Conservation (phyloP, 2,888 invertebrate species). For the Zele albiditarsus region DNA sequence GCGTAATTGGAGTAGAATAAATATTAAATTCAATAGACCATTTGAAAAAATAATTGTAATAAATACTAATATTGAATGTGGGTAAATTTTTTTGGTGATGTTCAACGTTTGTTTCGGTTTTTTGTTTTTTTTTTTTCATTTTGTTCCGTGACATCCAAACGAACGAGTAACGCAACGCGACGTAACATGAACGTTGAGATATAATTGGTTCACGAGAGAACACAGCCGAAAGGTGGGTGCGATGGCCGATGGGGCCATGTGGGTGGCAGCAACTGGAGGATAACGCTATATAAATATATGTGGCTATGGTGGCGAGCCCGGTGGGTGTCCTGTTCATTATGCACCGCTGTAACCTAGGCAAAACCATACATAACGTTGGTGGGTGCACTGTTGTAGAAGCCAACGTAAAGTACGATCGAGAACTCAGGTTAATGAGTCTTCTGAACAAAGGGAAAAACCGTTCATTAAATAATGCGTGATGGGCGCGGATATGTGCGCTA, state of each 20-base stretch:
- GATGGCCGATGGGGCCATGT: conserved; percentile 44
- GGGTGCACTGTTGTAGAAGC: conserved; percentile 60
- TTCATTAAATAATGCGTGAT: conserved; percentile 70
- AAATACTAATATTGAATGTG: background rate
- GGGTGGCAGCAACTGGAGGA: conserved; percentile 45
- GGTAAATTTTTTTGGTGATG: background rate
- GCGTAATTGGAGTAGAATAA: background rate
- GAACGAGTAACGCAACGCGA: conserved; percentile 64
- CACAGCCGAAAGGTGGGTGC: conserved; percentile 35
- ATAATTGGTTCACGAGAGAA: conserved; percentile 66
- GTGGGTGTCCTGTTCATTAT: conserved; percentile 69
- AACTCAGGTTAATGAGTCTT: conserved; percentile 68
- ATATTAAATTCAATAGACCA: background rate
- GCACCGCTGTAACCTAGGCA: conserved; percentile 64
- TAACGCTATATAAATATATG: conserved; percentile 16
- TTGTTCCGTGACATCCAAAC: conserved; percentile 47
- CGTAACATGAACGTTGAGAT: conserved; percentile 68
- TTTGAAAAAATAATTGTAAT: background rate
- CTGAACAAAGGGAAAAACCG: conserved; percentile 70
- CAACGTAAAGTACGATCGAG: conserved; percentile 68
- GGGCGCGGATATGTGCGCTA: conserved; percentile 48
- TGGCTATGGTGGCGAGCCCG: conserved; percentile 39
- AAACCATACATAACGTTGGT: conserved; percentile 49
- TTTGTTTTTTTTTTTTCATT: conserved; percentile 30
- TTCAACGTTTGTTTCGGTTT: background rate